Evolutionary conservation across 2,113 vertebrate species (phyloP).

Genomic region (Caretta caretta): DNA sequence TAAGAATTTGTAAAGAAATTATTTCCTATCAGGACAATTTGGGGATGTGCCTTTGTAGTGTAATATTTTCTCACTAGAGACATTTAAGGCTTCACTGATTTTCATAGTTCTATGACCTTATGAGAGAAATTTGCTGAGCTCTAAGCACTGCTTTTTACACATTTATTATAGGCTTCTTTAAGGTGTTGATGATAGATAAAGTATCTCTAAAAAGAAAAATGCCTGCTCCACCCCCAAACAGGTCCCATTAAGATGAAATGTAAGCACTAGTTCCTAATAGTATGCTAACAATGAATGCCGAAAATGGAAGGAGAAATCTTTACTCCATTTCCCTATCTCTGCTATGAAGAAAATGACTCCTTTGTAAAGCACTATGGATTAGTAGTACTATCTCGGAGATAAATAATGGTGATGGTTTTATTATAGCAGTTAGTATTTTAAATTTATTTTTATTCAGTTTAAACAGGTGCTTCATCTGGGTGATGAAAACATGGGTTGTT

Average conservation of each 20-base stretch:
- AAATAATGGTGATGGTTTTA: too few species aligned
- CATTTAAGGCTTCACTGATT: not conserved
- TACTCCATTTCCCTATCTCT: not conserved
- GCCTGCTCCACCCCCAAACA: not conserved
- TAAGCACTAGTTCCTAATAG: not conserved
- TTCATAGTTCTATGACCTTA: not conserved
- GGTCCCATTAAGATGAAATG: not conserved
- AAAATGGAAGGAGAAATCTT: not conserved
- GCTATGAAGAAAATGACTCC: not conserved
- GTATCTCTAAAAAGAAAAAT: not conserved
- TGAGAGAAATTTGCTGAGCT: not conserved
- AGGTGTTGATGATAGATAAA: not conserved
- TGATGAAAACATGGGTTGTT: too few species aligned
- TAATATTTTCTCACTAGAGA: not conserved
- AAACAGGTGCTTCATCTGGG: too few species aligned
- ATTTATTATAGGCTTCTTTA: not conserved
- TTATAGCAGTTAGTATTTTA: too few species aligned
- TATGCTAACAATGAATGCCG: not conserved
- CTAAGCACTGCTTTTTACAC: rapidly evolving
- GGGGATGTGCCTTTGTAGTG: not conserved
- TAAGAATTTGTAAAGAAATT: not conserved
- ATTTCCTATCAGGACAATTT: not conserved
- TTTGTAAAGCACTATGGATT: not conserved
- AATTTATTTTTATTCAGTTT: too few species aligned
- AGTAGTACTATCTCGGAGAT: too few species aligned